phyloP scores from a whole-genome alignment of 2,113 vertebrate genomes.

The Donacobius atricapilla region DNA sequence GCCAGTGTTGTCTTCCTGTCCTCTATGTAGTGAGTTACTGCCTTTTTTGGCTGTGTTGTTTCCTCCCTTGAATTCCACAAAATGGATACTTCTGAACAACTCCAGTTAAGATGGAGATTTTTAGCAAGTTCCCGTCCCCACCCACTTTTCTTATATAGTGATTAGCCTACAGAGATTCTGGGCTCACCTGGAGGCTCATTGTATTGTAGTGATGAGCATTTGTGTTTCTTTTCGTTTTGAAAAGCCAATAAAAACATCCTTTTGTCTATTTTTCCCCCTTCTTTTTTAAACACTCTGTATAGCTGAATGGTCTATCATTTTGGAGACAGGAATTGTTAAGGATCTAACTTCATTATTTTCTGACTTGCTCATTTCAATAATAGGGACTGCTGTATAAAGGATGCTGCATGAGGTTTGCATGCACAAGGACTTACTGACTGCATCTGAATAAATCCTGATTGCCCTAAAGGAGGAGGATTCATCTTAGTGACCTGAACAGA shows the following conservation, averaged over 20 bases:
- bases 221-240: background rate
- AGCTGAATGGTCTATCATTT: background rate
- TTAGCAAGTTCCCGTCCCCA: background rate
- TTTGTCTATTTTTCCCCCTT: background rate
- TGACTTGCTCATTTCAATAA: background rate
- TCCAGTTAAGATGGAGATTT: background rate
- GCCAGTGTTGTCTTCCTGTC: background rate
- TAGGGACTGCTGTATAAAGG: background rate
- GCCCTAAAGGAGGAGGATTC: background rate
- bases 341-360: background rate
- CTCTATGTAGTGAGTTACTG: background rate
- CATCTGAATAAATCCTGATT: background rate
- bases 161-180: background rate
- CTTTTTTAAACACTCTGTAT: rapidly evolving
- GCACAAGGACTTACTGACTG: background rate
- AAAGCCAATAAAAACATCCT: background rate
- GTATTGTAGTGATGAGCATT: background rate
- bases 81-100: background rate
- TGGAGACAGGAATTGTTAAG: background rate
- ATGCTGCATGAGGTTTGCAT: background rate
- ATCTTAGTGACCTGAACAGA: background rate
- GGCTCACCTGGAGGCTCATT: background rate
- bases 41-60: background rate
- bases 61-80: background rate
- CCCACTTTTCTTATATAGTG: background rate